phyloP scores from a whole-genome alignment of 1,140 invertebrate species.

The Drosophila busckii region DNA sequence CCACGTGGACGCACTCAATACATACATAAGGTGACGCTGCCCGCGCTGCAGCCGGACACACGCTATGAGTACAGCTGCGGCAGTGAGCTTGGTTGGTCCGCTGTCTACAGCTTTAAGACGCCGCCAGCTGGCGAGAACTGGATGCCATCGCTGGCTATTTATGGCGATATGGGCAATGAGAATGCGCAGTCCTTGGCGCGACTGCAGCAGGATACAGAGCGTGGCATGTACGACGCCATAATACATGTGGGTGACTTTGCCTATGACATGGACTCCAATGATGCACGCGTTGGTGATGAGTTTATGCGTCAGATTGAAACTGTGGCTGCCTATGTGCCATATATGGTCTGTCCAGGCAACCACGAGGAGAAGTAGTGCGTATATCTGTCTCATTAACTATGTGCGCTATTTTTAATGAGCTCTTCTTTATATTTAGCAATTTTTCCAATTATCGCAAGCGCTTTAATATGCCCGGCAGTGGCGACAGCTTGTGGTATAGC shows the following conservation, averaged over 20 bases:
- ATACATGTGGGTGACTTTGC: slow-evolving; percentile 97
- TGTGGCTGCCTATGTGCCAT: slow-evolving; percentile 91
- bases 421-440: slow-evolving; percentile 82
- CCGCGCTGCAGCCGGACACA: slow-evolving; percentile 81
- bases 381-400: too few relatives aligned
- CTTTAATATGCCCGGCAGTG: slow-evolving; percentile 92
- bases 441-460: slow-evolving; percentile 91
- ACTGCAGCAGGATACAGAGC: slow-evolving; percentile 89
- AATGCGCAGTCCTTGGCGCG: slow-evolving; percentile 90
- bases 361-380: slow-evolving; percentile 90
- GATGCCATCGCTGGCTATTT: slow-evolving; percentile 90
- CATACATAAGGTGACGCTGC: slow-evolving; percentile 87
- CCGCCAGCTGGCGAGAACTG: slow-evolving; percentile 83
- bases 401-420: neutral
- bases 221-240: slow-evolving; percentile 89
- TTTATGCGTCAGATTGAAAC: slow-evolving; percentile 94
- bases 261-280: slow-evolving; percentile 92
- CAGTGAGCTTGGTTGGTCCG: slow-evolving; percentile 88
- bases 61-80: slow-evolving; percentile 91
- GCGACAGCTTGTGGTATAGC: slow-evolving; percentile 91
- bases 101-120: slow-evolving; percentile 87
- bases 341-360: slow-evolving; percentile 95
- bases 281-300: slow-evolving; percentile 89
- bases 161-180: slow-evolving; percentile 93
- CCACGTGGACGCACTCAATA: slow-evolving; percentile 83